Evolutionary conservation across 2,888 invertebrate species (phyloP), one percentile per base, ranked within the genome.

Genomic region (Peribatodes rhomboidaria): DNA sequence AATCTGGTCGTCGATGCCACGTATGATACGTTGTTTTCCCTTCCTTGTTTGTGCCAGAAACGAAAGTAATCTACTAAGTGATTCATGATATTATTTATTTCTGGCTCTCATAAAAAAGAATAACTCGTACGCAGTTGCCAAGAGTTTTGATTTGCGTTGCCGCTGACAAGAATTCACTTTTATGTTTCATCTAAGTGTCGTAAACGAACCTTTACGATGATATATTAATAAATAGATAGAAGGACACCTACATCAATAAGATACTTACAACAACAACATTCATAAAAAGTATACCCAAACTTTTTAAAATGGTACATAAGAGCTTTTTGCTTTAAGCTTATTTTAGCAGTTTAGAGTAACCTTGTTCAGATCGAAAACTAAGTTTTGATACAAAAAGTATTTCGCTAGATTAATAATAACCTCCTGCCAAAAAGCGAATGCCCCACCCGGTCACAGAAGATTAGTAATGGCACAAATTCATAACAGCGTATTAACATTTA

Each of bases 11-110:
- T 22, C 37, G 33, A 61, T 16, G 8, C n/a, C 41, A 52, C 42
- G 27, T 52, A 53, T 31, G 53, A 54, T 54, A 60, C 60, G 64
- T 42, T 61, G 61, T 82, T 83, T 83, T 77, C 78, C 74, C 73
- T 73, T 72, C 72, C 74, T 66, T 71, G 81, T 83, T 83, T 82
- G 77, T 80, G 80, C 83, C 81, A 82, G 76, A 79, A 80, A 74
- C 68, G 76, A 73, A 76, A 70, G 79, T 81, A 83, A 83, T 83
- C 81, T 78, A 81, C 81, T 83, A 82, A 83, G 82, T 83, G 83
- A 83, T 82, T 83, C 79, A 74, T 75, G 74, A 76, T 81, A 77
- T 77, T 80, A 76, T 79, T 78, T 83, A 77, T 78, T 75, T 79
- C 71, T 55, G 44, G 49, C 61, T 54, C 65, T 69, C 71, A 61